Conservation (phyloP, 2,113 vertebrate species). For the Copsychus sechellarum region DNA sequence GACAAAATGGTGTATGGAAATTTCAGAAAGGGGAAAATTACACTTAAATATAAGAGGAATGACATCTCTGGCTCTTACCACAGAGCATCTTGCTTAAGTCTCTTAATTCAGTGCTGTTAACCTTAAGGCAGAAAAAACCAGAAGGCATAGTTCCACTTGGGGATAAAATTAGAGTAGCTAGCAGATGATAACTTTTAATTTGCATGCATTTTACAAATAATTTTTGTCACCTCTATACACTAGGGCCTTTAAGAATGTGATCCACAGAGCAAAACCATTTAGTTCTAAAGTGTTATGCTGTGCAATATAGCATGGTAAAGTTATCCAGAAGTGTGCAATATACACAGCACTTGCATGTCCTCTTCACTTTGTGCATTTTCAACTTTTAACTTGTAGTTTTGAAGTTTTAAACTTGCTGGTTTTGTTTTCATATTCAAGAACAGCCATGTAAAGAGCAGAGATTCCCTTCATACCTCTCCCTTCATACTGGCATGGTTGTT, state of each 20-base stretch:
- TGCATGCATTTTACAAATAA: constrained; percentile 1
- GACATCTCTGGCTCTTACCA: background rate
- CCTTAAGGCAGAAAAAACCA: background rate
- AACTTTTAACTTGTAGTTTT: background rate
- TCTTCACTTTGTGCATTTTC: background rate
- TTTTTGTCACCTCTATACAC: background rate
- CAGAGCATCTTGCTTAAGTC: constrained; percentile 7
- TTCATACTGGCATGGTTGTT: fast-evolving
- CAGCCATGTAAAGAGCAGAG: background rate
- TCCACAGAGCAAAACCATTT: background rate
- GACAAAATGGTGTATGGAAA: background rate
- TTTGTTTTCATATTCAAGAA: background rate
- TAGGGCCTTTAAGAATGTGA: background rate
- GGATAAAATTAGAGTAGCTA: constrained; percentile 17
- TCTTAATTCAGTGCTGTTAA: background rate
- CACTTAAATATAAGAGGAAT: background rate
- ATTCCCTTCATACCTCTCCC: background rate
- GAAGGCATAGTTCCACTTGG: background rate
- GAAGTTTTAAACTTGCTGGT: background rate
- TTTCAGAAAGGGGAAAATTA: background rate
- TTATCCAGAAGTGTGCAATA: background rate
- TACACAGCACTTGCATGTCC: background rate
- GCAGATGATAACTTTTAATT: constrained; percentile 27
- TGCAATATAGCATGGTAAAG: background rate
- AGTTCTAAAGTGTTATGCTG: background rate